phyloP scores from a whole-genome alignment of 2,888 invertebrate species.

The Plagodis pulveraria region DNA sequence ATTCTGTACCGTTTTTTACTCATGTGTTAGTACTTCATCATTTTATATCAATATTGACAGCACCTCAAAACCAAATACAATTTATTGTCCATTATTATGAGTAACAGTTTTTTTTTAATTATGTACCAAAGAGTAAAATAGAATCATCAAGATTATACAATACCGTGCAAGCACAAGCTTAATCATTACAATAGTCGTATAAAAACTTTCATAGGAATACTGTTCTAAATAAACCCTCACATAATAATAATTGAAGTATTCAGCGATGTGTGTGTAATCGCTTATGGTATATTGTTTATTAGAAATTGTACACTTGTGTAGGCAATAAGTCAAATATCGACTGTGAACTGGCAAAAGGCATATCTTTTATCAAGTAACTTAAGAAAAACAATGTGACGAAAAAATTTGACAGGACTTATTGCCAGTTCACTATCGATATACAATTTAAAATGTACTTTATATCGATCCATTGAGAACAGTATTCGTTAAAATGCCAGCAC shows the following conservation, averaged over 20 bases:
- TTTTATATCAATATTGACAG: constrained; percentile 1
- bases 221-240: constrained; percentile 46
- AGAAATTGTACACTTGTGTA: no score
- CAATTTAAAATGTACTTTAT: constrained; percentile 16
- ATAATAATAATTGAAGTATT: no score
- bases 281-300: no score
- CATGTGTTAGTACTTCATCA: no score
- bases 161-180: constrained; percentile 59
- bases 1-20: no score
- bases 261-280: no score
- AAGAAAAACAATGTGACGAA: no score
- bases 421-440: no score
- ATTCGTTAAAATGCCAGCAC: constrained; percentile 50
- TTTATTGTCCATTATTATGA: constrained; percentile 12
- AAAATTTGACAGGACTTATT: no score
- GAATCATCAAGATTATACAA: constrained; percentile 28
- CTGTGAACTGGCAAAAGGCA: no score
- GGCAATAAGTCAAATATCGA: no score
- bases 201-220: constrained; percentile 44
- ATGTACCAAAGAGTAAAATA: constrained; percentile 7
- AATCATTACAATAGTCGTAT: constrained; percentile 47
- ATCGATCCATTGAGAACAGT: constrained; percentile 49
- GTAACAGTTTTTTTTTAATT: not conserved
- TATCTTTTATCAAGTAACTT: no score
- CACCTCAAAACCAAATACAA: not conserved